Evolutionary conservation across 2,113 vertebrate genomes (phyloP).

Genomic region (Oreochromis niloticus): DNA sequence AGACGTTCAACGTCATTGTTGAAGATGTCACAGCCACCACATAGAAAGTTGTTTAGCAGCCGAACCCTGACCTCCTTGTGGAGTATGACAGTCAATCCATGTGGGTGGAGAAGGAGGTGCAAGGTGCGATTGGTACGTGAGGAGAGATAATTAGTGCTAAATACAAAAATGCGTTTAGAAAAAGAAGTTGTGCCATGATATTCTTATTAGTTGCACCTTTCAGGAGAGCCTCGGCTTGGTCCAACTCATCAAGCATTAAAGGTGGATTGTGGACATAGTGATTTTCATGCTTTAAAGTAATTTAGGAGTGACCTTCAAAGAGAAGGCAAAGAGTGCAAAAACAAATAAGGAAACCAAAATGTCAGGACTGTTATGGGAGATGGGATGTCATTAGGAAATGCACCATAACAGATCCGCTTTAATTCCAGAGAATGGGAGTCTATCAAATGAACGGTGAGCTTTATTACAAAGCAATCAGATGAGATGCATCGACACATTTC

Average conservation of each 20-base stretch:
- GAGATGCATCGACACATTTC: slow-evolving; percentile 14
- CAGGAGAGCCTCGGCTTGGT: neutral
- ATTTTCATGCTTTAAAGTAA: slow-evolving; percentile 74
- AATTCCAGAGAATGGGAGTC: slow-evolving; percentile 39
- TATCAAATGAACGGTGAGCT: slow-evolving; percentile 1
- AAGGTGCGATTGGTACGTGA: neutral
- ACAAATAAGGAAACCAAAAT: slow-evolving; percentile 72
- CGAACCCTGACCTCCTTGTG: neutral
- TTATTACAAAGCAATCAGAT: slow-evolving; percentile 42
- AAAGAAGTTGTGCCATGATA: neutral
- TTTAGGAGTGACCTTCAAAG: slow-evolving; percentile 76
- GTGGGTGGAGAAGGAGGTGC: neutral
- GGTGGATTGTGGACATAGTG: slow-evolving; percentile 21
- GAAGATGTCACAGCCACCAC: neutral
- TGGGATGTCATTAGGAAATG: slow-evolving; percentile 44
- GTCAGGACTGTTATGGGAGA: slow-evolving; percentile 65
- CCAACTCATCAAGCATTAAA: slow-evolving; percentile 9
- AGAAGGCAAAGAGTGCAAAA: slow-evolving; percentile 50
- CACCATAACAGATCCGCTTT: slow-evolving; percentile 45
- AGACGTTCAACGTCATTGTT: neutral
- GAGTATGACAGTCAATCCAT: neutral
- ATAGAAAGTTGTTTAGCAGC: neutral
- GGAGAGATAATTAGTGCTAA: neutral
- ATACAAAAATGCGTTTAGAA: neutral
- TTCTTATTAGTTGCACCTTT: neutral